A percentile compares a stretch with the other conserved stretches of the same genome.
These are phyloP conservation scores for Melieria omissa DNA, from an alignment of 2,888 invertebrate genomes.

Conservation along the genomic window DNA sequence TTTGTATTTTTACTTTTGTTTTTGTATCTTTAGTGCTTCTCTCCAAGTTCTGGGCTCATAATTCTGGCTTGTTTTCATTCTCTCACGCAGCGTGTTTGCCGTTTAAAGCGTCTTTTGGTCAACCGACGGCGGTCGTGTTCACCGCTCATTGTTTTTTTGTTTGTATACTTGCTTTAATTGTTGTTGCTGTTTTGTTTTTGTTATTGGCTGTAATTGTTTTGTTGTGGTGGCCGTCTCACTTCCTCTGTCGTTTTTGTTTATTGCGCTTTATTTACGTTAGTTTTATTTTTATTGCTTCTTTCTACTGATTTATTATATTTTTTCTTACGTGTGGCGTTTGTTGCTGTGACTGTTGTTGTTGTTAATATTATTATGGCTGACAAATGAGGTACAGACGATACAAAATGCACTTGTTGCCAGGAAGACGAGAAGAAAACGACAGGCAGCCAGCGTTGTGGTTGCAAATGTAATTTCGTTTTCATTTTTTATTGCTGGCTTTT, in stretches of 20 bases:
- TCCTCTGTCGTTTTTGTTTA: conserved; percentile 16
- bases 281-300: not conserved
- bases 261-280: conserved; percentile 10
- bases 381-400: not conserved
- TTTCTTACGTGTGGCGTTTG: not conserved
- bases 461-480: too few relatives aligned
- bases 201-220: not conserved
- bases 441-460: too few relatives aligned
- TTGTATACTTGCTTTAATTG: not conserved
- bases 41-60: too few relatives aligned
- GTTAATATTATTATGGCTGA: not conserved
- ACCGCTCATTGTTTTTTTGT: not conserved
- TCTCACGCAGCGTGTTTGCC: too few relatives aligned
- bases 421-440: not conserved
- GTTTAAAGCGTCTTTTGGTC: too few relatives aligned
- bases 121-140: too few relatives aligned
- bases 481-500: too few relatives aligned
- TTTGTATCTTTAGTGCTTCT: too few relatives aligned
- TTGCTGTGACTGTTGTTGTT: not conserved
- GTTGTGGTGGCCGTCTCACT: not conserved
- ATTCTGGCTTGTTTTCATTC: too few relatives aligned
- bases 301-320: not conserved
- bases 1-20: too few relatives aligned
- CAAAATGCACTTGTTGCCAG: not conserved
- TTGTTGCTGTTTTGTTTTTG: not conserved